Evolutionary conservation across 1,140 invertebrate species (phyloP).

Genomic region (Littorina saxatilis): DNA sequence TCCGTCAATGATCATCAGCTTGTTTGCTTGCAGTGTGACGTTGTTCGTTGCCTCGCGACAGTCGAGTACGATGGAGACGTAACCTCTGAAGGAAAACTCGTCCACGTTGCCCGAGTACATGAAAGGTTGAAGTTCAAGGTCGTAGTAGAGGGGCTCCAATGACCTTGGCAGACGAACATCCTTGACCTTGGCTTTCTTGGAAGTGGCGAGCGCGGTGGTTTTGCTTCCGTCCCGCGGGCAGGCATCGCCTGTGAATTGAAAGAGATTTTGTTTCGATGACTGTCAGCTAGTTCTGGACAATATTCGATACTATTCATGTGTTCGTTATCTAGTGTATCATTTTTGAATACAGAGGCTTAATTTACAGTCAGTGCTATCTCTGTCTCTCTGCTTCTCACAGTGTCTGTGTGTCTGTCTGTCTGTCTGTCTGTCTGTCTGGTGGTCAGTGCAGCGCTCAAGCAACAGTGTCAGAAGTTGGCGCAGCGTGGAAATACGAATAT

Average conservation of each 20-base stretch:
- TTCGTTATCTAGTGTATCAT: too few relatives aligned
- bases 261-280: not conserved
- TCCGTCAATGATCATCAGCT: conserved; percentile 54
- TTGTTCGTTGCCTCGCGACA: conserved; percentile 79
- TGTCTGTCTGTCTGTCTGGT: not conserved
- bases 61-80: conserved; percentile 82
- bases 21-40: conserved; percentile 82
- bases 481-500: conserved; percentile 38
- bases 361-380: too few relatives aligned
- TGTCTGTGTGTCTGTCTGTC: not conserved
- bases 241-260: not conserved
- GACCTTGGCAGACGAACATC: conserved; percentile 66
- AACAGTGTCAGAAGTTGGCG: conserved; percentile 38
- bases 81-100: conserved; percentile 81
- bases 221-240: not conserved
- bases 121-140: conserved; percentile 68
- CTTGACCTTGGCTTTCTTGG: not conserved
- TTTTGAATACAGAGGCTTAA: too few relatives aligned
- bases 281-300: too few relatives aligned
- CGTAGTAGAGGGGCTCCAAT: conserved; percentile 69
- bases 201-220: not conserved
- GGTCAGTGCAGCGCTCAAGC: not conserved
- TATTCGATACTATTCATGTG: too few relatives aligned
- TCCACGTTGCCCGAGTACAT: conserved; percentile 59
- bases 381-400: not conserved